Percentiles rank a stretch among this genome's conserved stretches.
phyloP scores from a whole-genome alignment of 2,797 vertebrate genomes.

The Hydrolagus colliei region DNA sequence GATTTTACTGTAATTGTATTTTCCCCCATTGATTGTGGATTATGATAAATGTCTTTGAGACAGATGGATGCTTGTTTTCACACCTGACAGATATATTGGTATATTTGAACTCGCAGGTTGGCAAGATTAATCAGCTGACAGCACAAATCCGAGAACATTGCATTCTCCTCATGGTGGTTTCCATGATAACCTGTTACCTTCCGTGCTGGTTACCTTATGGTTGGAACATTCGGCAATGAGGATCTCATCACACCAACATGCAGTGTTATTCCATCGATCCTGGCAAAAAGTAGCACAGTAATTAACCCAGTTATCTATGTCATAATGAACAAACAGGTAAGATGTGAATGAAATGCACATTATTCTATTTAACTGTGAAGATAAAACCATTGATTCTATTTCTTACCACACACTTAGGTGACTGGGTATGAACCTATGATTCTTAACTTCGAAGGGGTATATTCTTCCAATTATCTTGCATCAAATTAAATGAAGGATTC shows the following conservation, averaged over 20 bases:
- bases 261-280: constrained; percentile 36
- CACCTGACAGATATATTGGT: no score
- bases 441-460: no score
- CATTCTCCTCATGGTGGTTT: constrained; percentile 30
- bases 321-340: constrained; percentile 41
- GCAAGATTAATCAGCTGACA: constrained; percentile 52
- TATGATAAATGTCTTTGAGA: no score
- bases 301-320: constrained; percentile 39
- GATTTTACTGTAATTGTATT: no score
- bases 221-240: constrained; percentile 32
- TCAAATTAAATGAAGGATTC: no score
- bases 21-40: no score
- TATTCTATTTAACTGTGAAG: no score
- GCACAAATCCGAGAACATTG: constrained; percentile 45
- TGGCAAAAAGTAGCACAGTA: constrained; percentile 37
- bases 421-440: no score
- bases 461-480: no score
- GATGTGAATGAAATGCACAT: not conserved
- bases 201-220: constrained; percentile 33
- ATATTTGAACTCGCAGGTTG: constrained; percentile 41
- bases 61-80: no score
- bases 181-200: constrained; percentile 32
- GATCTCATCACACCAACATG: constrained; percentile 35
- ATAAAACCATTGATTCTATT: no score
- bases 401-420: no score